Evolutionary conservation across 2,797 vertebrate genomes (phyloP).

Genomic region (Mycteria americana): DNA sequence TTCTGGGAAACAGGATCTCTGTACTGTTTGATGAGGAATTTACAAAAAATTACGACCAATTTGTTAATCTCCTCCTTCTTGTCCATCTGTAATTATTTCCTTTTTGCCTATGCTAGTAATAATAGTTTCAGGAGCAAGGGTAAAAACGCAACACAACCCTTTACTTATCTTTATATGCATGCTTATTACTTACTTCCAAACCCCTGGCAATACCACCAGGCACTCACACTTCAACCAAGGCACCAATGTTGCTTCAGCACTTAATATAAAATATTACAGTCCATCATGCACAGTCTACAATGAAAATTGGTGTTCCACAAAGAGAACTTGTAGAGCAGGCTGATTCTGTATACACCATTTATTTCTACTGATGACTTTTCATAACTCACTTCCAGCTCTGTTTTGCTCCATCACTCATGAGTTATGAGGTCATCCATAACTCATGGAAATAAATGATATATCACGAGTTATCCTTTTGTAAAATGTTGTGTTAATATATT

Average conservation of each 20-base stretch:
- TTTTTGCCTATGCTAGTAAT: neutral
- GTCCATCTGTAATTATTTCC: neutral
- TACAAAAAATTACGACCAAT: neutral
- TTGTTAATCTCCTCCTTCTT: neutral
- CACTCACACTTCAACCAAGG: neutral
- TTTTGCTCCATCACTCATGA: conserved; percentile 13
- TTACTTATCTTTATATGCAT: neutral
- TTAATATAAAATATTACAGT: conserved; percentile 1
- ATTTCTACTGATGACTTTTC: conserved; percentile 29
- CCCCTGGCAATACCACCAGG: neutral
- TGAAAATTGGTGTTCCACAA: conserved; percentile 3
- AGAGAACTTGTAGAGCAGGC: neutral
- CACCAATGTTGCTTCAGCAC: neutral
- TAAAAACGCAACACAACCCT: neutral
- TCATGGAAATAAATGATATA: conserved; percentile 14
- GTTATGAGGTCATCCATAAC: conserved; percentile 7
- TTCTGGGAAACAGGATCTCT: neutral
- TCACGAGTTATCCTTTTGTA: neutral
- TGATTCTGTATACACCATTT: neutral
- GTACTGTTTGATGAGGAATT: neutral
- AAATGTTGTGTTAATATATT: neutral
- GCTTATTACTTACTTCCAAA: neutral
- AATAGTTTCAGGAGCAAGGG: neutral
- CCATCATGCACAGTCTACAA: neutral
- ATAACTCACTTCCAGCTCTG: neutral